These are phyloP conservation scores for Condylostylus longicornis DNA, from an alignment of 1,140 invertebrate species.

Conservation along the genomic window DNA sequence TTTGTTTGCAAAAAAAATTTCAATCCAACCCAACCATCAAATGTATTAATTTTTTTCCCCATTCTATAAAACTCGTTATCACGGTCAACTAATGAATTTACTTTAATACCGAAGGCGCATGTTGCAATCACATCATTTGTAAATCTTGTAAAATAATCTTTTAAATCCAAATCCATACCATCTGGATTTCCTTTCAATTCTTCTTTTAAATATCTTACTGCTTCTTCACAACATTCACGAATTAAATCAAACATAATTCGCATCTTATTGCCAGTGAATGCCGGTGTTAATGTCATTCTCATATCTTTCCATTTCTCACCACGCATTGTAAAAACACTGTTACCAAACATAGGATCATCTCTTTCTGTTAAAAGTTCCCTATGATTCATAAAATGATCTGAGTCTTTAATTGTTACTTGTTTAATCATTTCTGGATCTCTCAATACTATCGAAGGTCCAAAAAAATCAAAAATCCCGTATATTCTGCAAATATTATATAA, in stretches of 20 bases:
- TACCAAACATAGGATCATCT: constrained; percentile 29
- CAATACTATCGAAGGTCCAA: constrained; percentile 36
- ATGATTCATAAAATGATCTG: constrained; percentile 35
- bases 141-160: constrained; percentile 37
- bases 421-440: constrained; percentile 37
- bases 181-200: constrained; percentile 8
- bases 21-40: constrained; percentile 11
- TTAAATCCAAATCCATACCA: constrained; percentile 33
- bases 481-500: no score
- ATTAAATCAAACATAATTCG: constrained; percentile 33
- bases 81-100: constrained; percentile 38
- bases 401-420: constrained; percentile 33
- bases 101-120: constrained; percentile 39
- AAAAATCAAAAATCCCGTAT: constrained; percentile 37
- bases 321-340: constrained; percentile 27
- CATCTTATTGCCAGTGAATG: constrained; percentile 35
- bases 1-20: constrained; percentile 16
- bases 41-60: constrained; percentile 29
- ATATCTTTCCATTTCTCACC: constrained; percentile 33
- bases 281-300: constrained; percentile 31
- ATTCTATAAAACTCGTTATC: constrained; percentile 37
- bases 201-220: constrained; percentile 19
- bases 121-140: constrained; percentile 44
- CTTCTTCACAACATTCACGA: constrained; percentile 24
- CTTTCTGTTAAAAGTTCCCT: constrained; percentile 21